phyloP scores from a whole-genome alignment of 2,797 vertebrate species.

The Columba guinea region DNA sequence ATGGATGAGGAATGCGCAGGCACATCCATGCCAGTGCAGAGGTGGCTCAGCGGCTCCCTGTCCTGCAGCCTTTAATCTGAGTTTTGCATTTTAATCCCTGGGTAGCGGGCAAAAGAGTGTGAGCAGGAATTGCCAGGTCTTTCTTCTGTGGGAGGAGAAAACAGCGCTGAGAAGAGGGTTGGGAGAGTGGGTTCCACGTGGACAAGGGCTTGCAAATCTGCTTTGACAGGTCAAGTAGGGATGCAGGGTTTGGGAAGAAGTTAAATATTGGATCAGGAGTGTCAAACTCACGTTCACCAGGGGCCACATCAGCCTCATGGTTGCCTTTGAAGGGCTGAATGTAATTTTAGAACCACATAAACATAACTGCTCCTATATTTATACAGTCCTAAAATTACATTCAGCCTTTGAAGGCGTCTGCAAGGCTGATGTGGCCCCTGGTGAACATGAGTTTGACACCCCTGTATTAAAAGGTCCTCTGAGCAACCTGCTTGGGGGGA shows the following conservation, averaged over 20 bases:
- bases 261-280: background rate
- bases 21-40: background rate
- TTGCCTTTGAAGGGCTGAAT: too few species aligned
- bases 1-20: background rate
- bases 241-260: background rate
- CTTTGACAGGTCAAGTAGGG: background rate
- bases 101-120: background rate
- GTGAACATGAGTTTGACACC: too few species aligned
- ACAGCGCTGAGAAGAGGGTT: background rate
- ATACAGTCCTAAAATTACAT: too few species aligned
- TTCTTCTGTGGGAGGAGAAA: background rate
- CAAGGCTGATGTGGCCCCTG: too few species aligned
- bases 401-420: too few species aligned
- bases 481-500: background rate
- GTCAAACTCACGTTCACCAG: too few species aligned
- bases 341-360: too few species aligned
- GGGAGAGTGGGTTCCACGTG: background rate
- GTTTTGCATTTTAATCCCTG: background rate
- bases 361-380: too few species aligned
- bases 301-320: too few species aligned
- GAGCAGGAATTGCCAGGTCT: background rate
- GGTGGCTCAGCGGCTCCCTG: slow-evolving; percentile 19
- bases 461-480: background rate
- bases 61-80: background rate
- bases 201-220: background rate